phyloP scores from a whole-genome alignment of 2,797 vertebrate genomes.

The Nyctalus aviator region DNA sequence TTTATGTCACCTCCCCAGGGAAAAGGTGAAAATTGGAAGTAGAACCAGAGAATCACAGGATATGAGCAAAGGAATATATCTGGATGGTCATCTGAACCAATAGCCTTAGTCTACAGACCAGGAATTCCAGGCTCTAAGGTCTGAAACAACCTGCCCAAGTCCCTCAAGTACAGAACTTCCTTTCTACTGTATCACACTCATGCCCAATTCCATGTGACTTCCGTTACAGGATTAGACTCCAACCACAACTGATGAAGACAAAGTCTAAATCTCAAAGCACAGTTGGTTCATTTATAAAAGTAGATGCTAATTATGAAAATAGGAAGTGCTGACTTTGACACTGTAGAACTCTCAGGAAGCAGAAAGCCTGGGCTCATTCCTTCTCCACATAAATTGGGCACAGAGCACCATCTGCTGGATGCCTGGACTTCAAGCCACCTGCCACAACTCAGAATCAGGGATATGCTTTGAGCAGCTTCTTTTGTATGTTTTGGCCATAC shows the following conservation, averaged over 20 bases:
- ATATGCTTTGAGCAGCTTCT: background rate
- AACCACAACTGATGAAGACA: background rate
- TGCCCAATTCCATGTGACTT: background rate
- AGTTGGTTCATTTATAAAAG: background rate
- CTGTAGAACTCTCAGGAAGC: background rate
- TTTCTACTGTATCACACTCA: background rate
- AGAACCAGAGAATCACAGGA: background rate
- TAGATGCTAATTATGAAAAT: background rate
- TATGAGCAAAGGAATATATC: background rate
- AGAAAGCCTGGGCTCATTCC: rapidly evolving
- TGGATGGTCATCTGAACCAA: background rate
- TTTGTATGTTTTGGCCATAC: background rate
- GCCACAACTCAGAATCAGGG: background rate
- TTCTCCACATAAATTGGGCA: background rate
- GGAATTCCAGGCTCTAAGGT: background rate
- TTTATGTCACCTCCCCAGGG: background rate
- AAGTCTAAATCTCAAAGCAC: background rate
- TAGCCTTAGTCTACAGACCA: background rate
- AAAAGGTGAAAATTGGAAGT: background rate
- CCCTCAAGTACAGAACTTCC: background rate
- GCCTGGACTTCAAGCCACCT: rapidly evolving
- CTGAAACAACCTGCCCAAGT: background rate
- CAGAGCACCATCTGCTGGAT: constrained; percentile 73
- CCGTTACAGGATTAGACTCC: background rate
- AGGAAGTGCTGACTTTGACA: background rate